Base-by-base conservation (phyloP, 2,113 vertebrate genomes). In the Nibea albiflora region DNA sequence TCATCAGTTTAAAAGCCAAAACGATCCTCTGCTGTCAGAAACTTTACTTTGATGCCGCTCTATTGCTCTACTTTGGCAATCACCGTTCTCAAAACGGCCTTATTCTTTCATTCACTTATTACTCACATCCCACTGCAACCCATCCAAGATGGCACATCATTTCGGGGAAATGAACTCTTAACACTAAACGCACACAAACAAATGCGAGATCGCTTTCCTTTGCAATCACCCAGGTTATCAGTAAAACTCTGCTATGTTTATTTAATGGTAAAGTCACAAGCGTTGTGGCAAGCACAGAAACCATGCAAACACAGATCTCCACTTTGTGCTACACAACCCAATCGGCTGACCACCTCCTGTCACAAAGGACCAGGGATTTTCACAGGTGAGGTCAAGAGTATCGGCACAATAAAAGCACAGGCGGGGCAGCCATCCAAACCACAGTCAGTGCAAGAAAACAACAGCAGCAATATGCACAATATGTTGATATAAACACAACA, bases 1-100 rank as follows among this genome's bases (percentile, higher is more conserved):
- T 54, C 11, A 56, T 58, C 44, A 5, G 70, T 78, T 78, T 81
- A 53, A 73, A 63, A 76, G 66, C 19, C 28, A 46, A 46, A 53
- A 80, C 49, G 17, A 57, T 26, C 10, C 35, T 67, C 28, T 35
- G 12, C 31, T 67, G 19, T 69, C 57, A 68, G 44, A 72, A 31
- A 47, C 52, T 64, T 66, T 60, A 47, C 42, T 71, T 44, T 67
- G 20, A 39, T 22, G 26, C 46, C 54, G 67, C 44, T 57, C 46
- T 42, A n/a, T 20, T 46, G 12, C 49, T 76, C 66, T 57, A 49
- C 16, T 24, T n/a, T 19, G 52, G 16, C 14, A 8, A 2, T 57
- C 35, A 5, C 20, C 0, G 1, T 50, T 44, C 44, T 24, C 16
- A 44, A 22, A 44, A 50, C 44, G 11, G 24, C 35, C 20, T 57